Conservation (phyloP, 2,888 invertebrate species). For the Drosophila maculinotata region DNA sequence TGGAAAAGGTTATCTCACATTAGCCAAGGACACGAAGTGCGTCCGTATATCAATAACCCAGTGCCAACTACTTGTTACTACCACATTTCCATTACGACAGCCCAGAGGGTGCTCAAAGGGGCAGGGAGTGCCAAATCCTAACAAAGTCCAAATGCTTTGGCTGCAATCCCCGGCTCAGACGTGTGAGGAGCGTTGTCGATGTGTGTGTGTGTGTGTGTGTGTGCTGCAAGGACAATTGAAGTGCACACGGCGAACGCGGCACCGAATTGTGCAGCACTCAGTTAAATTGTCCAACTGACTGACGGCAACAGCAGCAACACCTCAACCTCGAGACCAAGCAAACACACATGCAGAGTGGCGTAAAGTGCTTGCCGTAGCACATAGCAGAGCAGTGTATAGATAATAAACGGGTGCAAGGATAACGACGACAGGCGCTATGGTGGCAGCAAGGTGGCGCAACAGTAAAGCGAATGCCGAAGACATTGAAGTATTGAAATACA, state of each 20-base stretch:
- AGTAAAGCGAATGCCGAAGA: constrained; percentile 59
- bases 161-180: constrained; percentile 2
- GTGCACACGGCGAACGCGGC: constrained; percentile 27
- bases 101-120: constrained; percentile 12
- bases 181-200: constrained; percentile 27
- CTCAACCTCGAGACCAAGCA: constrained; percentile 20
- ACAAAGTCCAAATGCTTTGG: constrained; percentile 24
- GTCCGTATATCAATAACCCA: constrained; percentile 45
- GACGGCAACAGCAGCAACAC: constrained; percentile 22
- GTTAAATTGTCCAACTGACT: constrained; percentile 71
- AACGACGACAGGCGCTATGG: constrained; percentile 52
- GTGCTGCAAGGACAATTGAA: constrained; percentile 70
- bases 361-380: constrained; percentile 68
- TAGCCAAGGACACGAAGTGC: constrained; percentile 5
- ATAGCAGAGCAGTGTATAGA: constrained; percentile 67
- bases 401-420: constrained; percentile 75
- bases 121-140: constrained; percentile 21
- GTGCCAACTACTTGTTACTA: constrained; percentile 11
- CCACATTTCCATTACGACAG: constrained; percentile 42
- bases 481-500: constrained; percentile 82
- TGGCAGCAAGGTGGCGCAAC: constrained; percentile 65
- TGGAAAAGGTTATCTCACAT: constrained; percentile 1
- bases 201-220: neutral
- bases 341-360: constrained; percentile 13
- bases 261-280: constrained; percentile 65